phyloP scores from a whole-genome alignment of 2,113 vertebrate species.

The Cottus gobio region DNA sequence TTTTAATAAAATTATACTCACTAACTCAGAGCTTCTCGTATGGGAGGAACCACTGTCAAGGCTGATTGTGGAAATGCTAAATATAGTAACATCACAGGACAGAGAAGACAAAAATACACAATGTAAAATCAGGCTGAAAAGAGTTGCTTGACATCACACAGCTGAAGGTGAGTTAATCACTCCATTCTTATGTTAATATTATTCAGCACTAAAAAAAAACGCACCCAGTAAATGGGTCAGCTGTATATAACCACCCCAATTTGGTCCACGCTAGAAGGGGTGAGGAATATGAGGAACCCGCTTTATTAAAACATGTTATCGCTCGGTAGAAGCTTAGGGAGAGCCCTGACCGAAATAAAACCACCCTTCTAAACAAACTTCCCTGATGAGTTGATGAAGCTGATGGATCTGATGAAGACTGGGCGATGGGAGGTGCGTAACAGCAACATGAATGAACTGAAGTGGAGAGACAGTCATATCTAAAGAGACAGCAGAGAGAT shows the following conservation, averaged over 20 bases:
- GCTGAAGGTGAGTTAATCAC: conserved; percentile 1
- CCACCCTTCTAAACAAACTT: background rate
- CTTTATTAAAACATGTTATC: background rate
- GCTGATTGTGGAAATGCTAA: conserved; percentile 40
- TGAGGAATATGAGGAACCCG: background rate
- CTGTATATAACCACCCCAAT: background rate
- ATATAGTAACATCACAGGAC: conserved; percentile 26
- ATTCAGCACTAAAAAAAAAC: conserved; percentile 8
- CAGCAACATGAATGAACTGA: too few species aligned
- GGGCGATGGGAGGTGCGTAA: too few species aligned
- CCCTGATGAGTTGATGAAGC: too few species aligned
- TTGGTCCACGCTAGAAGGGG: background rate
- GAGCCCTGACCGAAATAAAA: background rate
- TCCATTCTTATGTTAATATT: background rate
- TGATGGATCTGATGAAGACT: too few species aligned
- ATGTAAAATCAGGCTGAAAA: conserved; percentile 11
- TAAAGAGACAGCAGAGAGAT: too few species aligned
- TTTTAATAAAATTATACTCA: conserved; percentile 37
- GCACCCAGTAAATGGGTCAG: conserved; percentile 29
- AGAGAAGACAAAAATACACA: conserved; percentile 26
- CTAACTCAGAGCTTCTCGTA: conserved; percentile 33
- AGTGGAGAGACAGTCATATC: too few species aligned
- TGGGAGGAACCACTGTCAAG: background rate
- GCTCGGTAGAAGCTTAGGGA: background rate
- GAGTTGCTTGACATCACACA: background rate